Percentiles rank a stretch among this genome's conserved stretches.
phyloP scores from a whole-genome alignment of 2,797 vertebrate genomes.

The Peromyscus eremicus region DNA sequence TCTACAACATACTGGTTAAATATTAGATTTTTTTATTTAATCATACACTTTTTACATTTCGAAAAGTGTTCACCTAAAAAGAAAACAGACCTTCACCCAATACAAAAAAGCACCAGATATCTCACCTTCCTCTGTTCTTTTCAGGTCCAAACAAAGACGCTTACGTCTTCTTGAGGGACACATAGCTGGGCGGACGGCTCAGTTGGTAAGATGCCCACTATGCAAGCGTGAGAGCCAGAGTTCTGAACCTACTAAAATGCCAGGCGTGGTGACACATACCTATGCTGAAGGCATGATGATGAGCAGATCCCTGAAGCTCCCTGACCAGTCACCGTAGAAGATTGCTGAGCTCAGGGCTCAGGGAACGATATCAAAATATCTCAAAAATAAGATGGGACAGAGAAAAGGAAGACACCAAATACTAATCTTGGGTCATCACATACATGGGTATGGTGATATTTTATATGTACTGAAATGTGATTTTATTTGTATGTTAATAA shows the following conservation, averaged over 20 bases:
- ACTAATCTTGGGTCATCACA: neutral
- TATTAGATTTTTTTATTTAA: slow-evolving; percentile 8
- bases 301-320: neutral
- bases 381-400: neutral
- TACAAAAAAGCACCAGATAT: neutral
- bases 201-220: neutral
- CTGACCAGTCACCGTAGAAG: neutral
- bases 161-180: neutral
- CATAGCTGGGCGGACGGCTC: neutral
- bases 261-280: no score
- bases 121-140: neutral
- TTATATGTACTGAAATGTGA: no score
- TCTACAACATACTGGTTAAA: slow-evolving; percentile 8
- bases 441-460: neutral
- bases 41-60: slow-evolving; percentile 31
- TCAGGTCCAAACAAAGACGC: slow-evolving; percentile 8
- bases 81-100: neutral
- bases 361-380: neutral
- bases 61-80: slow-evolving; percentile 35
- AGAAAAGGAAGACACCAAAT: neutral
- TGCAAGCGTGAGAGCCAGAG: neutral
- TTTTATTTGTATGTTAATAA: no score
- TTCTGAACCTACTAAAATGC: no score
- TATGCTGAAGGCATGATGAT: neutral
- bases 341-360: neutral